Percentiles rank a stretch among this genome's conserved stretches.
Conservation (phyloP, 2,113 vertebrate species). For the Vicugna pacos region DNA sequence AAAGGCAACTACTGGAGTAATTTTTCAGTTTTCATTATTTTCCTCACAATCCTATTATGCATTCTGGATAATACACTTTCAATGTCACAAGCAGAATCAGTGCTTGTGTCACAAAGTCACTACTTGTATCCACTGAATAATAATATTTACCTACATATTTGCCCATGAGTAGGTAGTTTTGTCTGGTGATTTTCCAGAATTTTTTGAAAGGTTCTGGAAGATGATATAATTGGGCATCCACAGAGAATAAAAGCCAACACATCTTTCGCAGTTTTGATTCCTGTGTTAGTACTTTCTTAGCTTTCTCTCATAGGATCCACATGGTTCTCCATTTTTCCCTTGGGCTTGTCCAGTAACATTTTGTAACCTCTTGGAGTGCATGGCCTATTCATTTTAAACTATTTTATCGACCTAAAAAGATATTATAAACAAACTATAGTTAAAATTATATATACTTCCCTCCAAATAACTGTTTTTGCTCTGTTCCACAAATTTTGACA, state of each 20-base stretch:
- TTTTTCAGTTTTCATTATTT: not conserved
- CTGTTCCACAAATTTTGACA: not conserved
- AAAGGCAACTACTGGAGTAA: not conserved
- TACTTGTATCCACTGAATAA: not conserved
- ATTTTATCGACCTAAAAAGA: not conserved
- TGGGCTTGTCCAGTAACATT: not conserved
- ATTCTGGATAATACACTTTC: not conserved
- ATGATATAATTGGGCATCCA: not conserved
- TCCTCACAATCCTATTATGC: not conserved
- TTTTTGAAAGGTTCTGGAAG: not conserved
- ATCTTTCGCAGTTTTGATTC: not conserved
- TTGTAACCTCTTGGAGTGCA: not conserved
- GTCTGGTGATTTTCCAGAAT: not conserved
- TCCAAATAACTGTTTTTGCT: not conserved
- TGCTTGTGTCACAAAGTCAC: not conserved
- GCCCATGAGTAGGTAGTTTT: not conserved
- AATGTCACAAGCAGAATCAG: not conserved
- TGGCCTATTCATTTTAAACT: not conserved
- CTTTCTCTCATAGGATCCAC: not conserved
- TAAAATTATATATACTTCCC: not conserved
- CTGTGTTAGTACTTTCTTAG: not conserved
- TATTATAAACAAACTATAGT: not conserved
- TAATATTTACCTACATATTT: not conserved
- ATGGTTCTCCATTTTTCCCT: not conserved
- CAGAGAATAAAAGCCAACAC: not conserved